These are phyloP conservation scores for Scalopus aquaticus DNA, from an alignment of 2,113 vertebrate species.

Conservation along the genomic window DNA sequence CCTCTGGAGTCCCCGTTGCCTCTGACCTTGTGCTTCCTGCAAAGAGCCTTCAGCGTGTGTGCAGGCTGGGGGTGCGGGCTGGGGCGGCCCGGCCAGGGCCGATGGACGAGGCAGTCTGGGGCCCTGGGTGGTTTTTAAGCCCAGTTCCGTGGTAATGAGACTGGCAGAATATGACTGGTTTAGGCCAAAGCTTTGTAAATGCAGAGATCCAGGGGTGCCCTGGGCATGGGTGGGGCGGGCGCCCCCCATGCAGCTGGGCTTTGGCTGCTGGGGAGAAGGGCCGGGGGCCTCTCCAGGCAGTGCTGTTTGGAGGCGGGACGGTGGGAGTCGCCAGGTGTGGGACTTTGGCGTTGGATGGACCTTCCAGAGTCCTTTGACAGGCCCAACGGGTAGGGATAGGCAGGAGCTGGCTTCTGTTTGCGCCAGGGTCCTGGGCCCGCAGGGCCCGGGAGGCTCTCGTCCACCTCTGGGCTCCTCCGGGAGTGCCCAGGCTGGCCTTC, in stretches of 20 bases:
- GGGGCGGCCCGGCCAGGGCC: background rate
- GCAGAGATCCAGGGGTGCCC: background rate
- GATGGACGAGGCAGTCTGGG: background rate
- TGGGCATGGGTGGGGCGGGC: background rate
- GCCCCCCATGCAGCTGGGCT: background rate
- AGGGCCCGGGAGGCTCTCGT: background rate
- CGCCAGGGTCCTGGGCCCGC: background rate
- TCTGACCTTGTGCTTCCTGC: background rate
- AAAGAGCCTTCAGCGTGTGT: accelerated
- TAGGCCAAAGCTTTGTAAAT: background rate
- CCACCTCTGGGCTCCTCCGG: accelerated
- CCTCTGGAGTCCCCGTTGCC: background rate
- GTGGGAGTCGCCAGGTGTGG: background rate
- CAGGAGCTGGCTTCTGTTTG: background rate
- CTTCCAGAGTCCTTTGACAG: background rate
- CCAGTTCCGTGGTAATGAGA: background rate
- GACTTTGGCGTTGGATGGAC: background rate
- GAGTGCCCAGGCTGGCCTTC: background rate
- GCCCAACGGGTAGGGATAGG: background rate
- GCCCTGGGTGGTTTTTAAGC: background rate
- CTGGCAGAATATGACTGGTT: background rate
- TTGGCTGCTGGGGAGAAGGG: background rate
- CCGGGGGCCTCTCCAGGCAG: accelerated
- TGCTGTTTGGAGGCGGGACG: background rate
- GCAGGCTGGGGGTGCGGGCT: too few species aligned